phyloP scores from a whole-genome alignment of 2,797 vertebrate species.

The Gallinago solitaria region DNA sequence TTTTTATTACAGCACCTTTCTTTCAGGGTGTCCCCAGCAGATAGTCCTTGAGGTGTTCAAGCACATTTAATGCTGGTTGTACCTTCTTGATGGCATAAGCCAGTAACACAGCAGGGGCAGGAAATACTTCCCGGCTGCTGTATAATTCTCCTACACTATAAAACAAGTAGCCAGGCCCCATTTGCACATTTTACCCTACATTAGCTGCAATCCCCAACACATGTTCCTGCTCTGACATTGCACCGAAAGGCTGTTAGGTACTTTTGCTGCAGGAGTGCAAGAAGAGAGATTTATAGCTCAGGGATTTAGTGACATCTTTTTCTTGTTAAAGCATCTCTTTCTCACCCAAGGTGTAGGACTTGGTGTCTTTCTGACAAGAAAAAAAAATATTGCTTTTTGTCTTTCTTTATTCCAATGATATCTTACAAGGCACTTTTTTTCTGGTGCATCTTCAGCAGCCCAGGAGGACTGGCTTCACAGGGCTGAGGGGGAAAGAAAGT shows the following conservation, averaged over 20 bases:
- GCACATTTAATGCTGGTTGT: rapidly evolving
- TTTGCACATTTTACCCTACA: not conserved
- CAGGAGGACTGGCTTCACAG: not conserved
- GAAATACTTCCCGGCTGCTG: not conserved
- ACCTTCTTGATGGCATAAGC: rapidly evolving
- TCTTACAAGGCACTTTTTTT: not conserved
- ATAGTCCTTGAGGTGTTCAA: not conserved
- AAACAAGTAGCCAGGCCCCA: not conserved
- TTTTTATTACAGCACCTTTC: not conserved
- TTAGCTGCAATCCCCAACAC: not conserved
- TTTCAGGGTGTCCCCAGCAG: not conserved
- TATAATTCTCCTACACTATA: not conserved
- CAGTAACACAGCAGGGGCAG: not conserved
- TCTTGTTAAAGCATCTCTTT: slow-evolving; percentile 23
- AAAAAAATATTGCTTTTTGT: not conserved
- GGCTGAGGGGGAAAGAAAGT: not conserved
- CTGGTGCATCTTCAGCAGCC: not conserved
- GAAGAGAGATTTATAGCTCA: slow-evolving; percentile 29
- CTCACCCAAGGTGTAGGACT: slow-evolving; percentile 3
- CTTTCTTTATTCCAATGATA: not conserved
- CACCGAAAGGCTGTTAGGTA: not conserved
- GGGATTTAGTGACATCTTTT: slow-evolving; percentile 30
- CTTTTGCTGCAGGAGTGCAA: not conserved
- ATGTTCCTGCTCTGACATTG: rapidly evolving
- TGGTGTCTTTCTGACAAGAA: not conserved